phyloP scores from a whole-genome alignment of 2,888 invertebrate species.

The Morpho helenor region DNA sequence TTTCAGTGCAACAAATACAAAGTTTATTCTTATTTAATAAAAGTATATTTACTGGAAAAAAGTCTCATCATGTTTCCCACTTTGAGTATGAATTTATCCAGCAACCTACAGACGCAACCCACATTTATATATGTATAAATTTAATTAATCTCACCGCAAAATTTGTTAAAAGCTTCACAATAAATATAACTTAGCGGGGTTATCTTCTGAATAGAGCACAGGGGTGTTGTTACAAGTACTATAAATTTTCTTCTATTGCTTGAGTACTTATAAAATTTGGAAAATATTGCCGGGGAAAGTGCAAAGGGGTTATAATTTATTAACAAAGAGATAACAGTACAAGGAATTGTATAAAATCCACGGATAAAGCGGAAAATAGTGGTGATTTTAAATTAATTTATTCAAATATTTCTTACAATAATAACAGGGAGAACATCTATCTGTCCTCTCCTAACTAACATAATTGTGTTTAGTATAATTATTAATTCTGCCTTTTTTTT shows the following conservation, averaged over 20 bases:
- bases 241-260: conserved; percentile 24
- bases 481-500: too few species aligned
- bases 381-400: too few species aligned
- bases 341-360: conserved; percentile 6
- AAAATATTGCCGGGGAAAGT: conserved; percentile 11
- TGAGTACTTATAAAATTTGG: conserved; percentile 20
- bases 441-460: too few species aligned
- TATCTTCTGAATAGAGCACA: conserved; percentile 16
- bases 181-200: conserved; percentile 18
- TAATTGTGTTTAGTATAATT: too few species aligned
- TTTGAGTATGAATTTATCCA: too few species aligned
- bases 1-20: too few species aligned
- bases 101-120: too few species aligned
- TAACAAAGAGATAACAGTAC: conserved; percentile 9
- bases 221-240: conserved; percentile 20
- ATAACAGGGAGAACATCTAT: too few species aligned
- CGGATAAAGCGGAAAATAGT: neutral
- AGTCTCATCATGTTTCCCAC: too few species aligned
- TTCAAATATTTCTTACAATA: too few species aligned
- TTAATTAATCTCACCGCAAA: conserved; percentile 19
- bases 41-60: too few species aligned
- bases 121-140: conserved; percentile 5
- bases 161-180: conserved; percentile 16
- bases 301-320: conserved; percentile 13
- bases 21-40: too few species aligned